Evolutionary conservation across 2,797 vertebrate genomes (phyloP).

Genomic region (Leontocebus nigricollis): DNA sequence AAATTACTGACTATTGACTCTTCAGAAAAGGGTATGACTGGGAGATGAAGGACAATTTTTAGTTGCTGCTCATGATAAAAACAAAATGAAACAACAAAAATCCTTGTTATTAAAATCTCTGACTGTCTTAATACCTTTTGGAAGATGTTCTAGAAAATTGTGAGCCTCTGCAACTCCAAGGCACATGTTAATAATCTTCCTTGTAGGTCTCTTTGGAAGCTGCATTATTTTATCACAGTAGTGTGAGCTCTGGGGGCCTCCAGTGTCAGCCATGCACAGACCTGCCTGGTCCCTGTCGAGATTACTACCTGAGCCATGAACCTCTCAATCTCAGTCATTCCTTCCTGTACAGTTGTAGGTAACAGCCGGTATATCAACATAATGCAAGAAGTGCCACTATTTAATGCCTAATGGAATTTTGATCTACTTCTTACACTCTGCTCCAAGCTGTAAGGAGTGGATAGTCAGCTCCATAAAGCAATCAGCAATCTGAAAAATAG

Average conservation of each 20-base stretch:
- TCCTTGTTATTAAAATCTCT: background rate
- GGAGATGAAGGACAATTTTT: background rate
- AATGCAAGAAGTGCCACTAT: background rate
- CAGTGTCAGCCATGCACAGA: background rate
- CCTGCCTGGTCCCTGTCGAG: accelerated
- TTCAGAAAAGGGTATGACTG: background rate
- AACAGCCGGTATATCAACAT: background rate
- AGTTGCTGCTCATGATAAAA: background rate
- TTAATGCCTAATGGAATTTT: background rate
- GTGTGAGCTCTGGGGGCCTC: background rate
- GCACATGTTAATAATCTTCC: background rate
- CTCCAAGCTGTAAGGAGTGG: background rate
- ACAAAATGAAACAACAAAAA: background rate
- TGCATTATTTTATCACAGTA: background rate
- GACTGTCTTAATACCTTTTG: constrained; percentile 11
- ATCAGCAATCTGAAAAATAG: background rate
- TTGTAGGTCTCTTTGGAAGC: background rate
- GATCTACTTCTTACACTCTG: background rate
- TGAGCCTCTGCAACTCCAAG: background rate
- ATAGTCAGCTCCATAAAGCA: background rate
- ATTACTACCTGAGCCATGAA: background rate
- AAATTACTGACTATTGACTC: background rate
- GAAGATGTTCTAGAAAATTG: background rate
- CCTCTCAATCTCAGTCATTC: background rate
- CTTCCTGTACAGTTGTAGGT: background rate